phyloP scores from a whole-genome alignment of 2,888 invertebrate species.

The Dichetophora obliterata region DNA sequence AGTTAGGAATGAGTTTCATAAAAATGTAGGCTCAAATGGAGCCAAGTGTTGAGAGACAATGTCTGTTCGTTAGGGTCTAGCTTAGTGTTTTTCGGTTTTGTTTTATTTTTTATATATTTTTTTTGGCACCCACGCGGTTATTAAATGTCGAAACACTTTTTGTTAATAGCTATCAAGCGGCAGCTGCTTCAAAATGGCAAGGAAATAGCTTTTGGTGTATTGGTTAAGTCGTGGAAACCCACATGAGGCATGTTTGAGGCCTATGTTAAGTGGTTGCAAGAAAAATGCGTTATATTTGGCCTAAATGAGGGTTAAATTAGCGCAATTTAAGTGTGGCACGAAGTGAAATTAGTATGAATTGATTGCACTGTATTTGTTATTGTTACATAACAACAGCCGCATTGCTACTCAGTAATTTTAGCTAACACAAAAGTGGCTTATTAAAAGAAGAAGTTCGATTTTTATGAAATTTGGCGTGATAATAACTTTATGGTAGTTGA shows the following conservation, averaged over 20 bases:
- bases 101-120: conserved; percentile 1
- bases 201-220: neutral
- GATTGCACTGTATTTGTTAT: no score
- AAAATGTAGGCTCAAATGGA: no score
- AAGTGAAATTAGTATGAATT: neutral
- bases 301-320: conserved; percentile 33
- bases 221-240: neutral
- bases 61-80: no score
- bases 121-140: conserved; percentile 31
- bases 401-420: no score
- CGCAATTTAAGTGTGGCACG: neutral
- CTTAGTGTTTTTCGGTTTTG: neutral
- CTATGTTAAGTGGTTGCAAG: conserved; percentile 27
- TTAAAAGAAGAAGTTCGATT: no score
- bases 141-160: conserved; percentile 24
- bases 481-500: no score
- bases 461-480: no score
- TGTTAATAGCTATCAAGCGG: conserved; percentile 16
- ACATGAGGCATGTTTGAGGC: conserved; percentile 22
- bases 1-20: neutral
- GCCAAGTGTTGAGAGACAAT: no score
- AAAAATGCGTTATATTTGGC: conserved; percentile 18
- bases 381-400: no score
- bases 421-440: no score
- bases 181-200: neutral